Base-by-base conservation (phyloP, 2,888 invertebrate species). In the Autographa pulchrina region DNA sequence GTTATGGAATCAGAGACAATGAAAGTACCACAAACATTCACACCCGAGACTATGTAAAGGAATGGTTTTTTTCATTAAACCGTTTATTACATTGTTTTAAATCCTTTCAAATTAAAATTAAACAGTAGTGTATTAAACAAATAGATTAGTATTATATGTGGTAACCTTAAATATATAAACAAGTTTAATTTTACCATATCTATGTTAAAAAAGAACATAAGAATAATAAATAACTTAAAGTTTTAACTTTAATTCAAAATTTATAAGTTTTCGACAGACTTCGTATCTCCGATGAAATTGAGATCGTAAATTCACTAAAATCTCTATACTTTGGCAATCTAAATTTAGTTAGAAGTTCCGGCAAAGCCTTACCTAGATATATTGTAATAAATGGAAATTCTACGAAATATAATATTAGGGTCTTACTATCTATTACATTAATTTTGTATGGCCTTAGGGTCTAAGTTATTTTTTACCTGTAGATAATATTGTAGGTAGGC, bases 291-390 rank as follows among this genome's bases (percentile, higher is more conserved):
- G 5, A n/a, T 11, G 54, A 56, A 56, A 56, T 56, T 56, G 14
- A 20, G 20, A 56, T 56, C 54, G 20, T 20, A 25, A 56, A 20
- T 56, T 56, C 25, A 56, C 54, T 25, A 5, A 56, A 25, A 56
- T 13, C 43, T 31, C 25, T 62, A 13, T 20, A 62, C 14, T 62
- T 31, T 31, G 31, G 25, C 8, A 48, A 48, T n/a, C 62, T 62
- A 31, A 62, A 48, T 62, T 62, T 62, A 62, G 62, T 8, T 11
- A 25, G 1, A 32, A 62, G 31, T 48, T 62, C 61, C 18, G 16
- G 32, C 35, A 25, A 62, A 62, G 31, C n/a, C 31, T 14, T 48
- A n/a, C n/a, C n/a, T n/a, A 48, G 48, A 62, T 48, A 31, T 48
- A 48, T 62, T 62, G 48, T 48, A 48, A n/a, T n/a, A 13, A 31